Evolutionary conservation across 2,113 vertebrate genomes (phyloP).

Genomic region (Labrus mixtus): DNA sequence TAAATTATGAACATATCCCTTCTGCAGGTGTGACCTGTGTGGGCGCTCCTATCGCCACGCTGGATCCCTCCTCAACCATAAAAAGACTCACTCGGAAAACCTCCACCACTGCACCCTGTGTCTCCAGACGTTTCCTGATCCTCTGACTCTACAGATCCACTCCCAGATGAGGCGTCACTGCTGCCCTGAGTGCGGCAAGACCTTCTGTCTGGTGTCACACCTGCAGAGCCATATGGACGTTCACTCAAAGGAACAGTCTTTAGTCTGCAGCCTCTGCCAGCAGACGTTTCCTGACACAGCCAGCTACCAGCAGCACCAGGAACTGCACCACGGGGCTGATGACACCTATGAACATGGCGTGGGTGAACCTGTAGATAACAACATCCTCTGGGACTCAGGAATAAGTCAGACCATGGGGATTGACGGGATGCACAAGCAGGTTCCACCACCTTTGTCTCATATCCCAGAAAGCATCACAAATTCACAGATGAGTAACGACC

Average conservation of each 20-base stretch:
- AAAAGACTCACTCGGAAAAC: slow-evolving; percentile 85
- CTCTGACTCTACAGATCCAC: slow-evolving; percentile 85
- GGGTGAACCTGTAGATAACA: neutral
- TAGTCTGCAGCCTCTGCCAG: slow-evolving; percentile 85
- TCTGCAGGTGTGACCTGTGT: slow-evolving; percentile 87
- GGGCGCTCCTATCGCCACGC: slow-evolving; percentile 88
- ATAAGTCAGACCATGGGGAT: slow-evolving; percentile 69
- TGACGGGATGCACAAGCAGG: slow-evolving; percentile 57
- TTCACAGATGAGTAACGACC: slow-evolving; percentile 40
- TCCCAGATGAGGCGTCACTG: slow-evolving; percentile 84
- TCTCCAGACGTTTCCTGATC: slow-evolving; percentile 86
- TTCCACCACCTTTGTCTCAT: slow-evolving; percentile 67
- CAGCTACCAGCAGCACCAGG: slow-evolving; percentile 85
- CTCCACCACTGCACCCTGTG: slow-evolving; percentile 86
- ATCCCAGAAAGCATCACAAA: slow-evolving; percentile 46
- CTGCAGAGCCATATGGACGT: slow-evolving; percentile 85
- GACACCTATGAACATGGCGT: slow-evolving; percentile 44
- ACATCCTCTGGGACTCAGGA: slow-evolving; percentile 71
- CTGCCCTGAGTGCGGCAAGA: slow-evolving; percentile 87
- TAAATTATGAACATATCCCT: slow-evolving; percentile 9
- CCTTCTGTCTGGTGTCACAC: slow-evolving; percentile 84
- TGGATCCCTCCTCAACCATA: slow-evolving; percentile 88
- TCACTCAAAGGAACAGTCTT: slow-evolving; percentile 80
- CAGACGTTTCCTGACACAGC: slow-evolving; percentile 83
- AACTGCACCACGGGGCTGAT: slow-evolving; percentile 75